Conservation (phyloP, 2,797 vertebrate species). For the Cuculus canorus region DNA sequence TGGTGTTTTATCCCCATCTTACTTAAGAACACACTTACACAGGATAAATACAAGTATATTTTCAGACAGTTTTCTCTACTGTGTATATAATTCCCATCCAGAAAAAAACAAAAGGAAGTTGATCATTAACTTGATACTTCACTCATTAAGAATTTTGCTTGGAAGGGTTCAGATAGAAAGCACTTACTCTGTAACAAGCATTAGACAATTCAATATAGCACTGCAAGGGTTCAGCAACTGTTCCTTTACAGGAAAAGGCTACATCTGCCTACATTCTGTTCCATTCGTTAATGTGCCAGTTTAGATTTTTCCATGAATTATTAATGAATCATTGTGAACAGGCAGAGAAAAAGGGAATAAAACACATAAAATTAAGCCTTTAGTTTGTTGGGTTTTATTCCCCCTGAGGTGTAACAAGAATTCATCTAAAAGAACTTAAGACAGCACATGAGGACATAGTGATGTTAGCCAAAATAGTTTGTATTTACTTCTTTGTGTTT, state of each 20-base stretch:
- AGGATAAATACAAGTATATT: background rate
- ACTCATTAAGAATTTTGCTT: slow-evolving; percentile 14
- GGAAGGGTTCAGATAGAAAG: background rate
- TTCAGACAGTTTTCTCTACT: background rate
- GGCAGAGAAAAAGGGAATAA: slow-evolving; percentile 2
- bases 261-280: slow-evolving; percentile 22
- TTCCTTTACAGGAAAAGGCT: background rate
- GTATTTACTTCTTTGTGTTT: background rate
- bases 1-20: background rate
- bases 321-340: slow-evolving; percentile 21
- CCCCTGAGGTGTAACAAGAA: background rate
- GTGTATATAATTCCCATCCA: background rate
- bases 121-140: background rate
- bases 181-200: background rate
- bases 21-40: background rate
- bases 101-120: background rate
- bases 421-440: background rate
- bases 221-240: background rate
- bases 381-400: background rate
- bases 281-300: background rate
- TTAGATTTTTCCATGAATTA: background rate
- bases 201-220: background rate
- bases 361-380: background rate
- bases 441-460: fast-evolving
- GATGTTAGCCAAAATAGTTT: background rate